A percentile compares a stretch with the other conserved stretches of the same genome.
These are phyloP conservation scores for Esperia sulphurella DNA, from an alignment of 2,888 invertebrate genomes.

Conservation along the genomic window DNA sequence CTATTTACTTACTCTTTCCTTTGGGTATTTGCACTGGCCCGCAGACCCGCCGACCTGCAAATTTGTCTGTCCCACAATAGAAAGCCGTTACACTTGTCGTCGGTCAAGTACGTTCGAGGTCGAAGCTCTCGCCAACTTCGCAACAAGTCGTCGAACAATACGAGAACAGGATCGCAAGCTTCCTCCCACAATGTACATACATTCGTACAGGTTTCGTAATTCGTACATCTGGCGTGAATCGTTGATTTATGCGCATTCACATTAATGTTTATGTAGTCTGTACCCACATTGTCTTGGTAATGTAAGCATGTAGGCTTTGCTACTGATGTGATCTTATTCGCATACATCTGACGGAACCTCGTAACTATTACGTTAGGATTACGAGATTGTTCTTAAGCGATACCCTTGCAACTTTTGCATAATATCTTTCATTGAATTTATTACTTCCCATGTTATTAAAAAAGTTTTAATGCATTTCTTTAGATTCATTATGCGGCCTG, in stretches of 20 bases:
- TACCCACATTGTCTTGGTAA: not conserved
- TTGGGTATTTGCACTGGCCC: not conserved
- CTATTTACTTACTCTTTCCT: not conserved
- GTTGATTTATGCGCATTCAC: conserved; percentile 49
- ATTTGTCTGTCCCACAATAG: conserved; percentile 20
- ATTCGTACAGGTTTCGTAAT: conserved; percentile 38
- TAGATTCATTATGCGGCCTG: too few relatives aligned
- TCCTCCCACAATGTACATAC: conserved; percentile 22
- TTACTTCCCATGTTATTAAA: too few relatives aligned
- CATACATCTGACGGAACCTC: conserved; percentile 1
- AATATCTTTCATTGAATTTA: too few relatives aligned
- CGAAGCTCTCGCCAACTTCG: conserved; percentile 10
- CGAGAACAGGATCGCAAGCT: not conserved
- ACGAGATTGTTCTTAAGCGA: not conserved
- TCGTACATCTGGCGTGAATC: conserved; percentile 55
- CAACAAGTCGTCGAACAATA: conserved; percentile 14
- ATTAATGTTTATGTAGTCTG: conserved; percentile 24
- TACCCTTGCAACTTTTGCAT: not conserved
- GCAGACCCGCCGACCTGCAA: not conserved
- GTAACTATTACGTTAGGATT: conserved; percentile 1
- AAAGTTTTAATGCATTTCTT: too few relatives aligned
- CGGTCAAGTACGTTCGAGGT: conserved; percentile 29
- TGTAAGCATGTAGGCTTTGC: conserved; percentile 1
- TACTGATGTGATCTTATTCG: conserved; percentile 6
- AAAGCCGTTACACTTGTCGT: conserved; percentile 38